Evolutionary conservation across 2,888 invertebrate genomes (phyloP).

Genomic region (Diarsia brunnea): DNA sequence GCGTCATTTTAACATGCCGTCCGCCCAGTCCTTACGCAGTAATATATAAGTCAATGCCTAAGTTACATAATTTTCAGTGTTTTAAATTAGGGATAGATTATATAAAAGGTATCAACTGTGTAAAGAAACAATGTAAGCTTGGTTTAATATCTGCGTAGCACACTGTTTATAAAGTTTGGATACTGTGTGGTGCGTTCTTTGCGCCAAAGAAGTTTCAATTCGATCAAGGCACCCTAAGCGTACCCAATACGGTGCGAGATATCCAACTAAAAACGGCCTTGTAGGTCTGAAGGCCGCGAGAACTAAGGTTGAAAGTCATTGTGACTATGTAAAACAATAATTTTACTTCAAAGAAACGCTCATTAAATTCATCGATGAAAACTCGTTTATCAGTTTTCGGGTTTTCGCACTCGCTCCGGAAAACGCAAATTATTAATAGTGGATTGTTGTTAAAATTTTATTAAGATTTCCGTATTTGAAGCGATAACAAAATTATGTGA

Average conservation of each 20-base stretch:
- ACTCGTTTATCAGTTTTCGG: constrained; percentile 11
- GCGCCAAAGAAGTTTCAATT: neutral
- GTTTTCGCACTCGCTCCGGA: constrained; percentile 7
- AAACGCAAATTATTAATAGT: constrained; percentile 38
- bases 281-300: neutral
- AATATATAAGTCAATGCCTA: too few species aligned
- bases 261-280: neutral
- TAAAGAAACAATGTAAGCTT: neutral
- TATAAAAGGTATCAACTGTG: neutral
- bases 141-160: neutral
- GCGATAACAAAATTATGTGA: constrained; percentile 15
- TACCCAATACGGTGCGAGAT: neutral
- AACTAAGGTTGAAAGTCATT: neutral
- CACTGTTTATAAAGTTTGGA: too few species aligned
- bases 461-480: neutral
- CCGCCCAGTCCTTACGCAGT: too few species aligned
- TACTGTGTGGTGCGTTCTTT: neutral
- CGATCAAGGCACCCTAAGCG: neutral
- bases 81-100: neutral
- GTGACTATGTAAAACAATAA: neutral
- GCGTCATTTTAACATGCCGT: too few species aligned
- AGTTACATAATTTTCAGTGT: neutral
- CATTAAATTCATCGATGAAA: constrained; percentile 13
- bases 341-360: constrained; percentile 7
- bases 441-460: constrained; percentile 23